Evolutionary conservation across 2,888 invertebrate genomes (phyloP), one percentile per base, ranked within the genome.

Genomic region (Pterobdella sp.): DNA sequence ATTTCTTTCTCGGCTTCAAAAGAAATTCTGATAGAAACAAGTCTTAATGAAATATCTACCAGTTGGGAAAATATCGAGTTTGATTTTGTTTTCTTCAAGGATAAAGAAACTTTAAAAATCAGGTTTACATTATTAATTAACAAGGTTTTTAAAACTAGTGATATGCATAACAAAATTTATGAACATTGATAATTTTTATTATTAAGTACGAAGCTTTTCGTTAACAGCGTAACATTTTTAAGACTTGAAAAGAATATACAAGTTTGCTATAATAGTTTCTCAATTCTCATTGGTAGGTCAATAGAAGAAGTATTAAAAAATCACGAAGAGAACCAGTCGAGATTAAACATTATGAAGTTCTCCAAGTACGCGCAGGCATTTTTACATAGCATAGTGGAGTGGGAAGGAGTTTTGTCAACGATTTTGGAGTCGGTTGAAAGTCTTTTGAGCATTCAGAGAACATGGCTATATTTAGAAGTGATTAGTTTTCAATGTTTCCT

Each of bases 1-100:
- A 90, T 93, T 78, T 92, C 93, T 0, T 90, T 89, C 78, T 90
- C 92, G 1, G 93, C 93, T 18, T 91, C 91, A 0, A 92, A 93
- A 89, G 93, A 94, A 83, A 82, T 92, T 70, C 89, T 89, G 78
- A 92, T 94, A 79, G 93, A 93, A 85, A 29, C 68, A 88, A 81
- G 76, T 79, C 77, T 93, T 31, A 88, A 88, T 81, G 86, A 86
- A 35, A 92, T 93, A 69, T 85, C 86, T 32, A 87, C 88, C 64
- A 86, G 88, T 22, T 93, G 93, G 93, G 86, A 87, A 74, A 85
- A 82, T 1, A 90, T 90, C 77, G 87, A 87, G 0, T 87, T 91
- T 76, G 90, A 91, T 80, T 89, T 92, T 86, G 84, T 86, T 2
- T 87, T 88, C 0, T 89, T 90, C 81, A 90, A 87, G 80, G 88